Percentiles rank a stretch among this genome's conserved stretches.
Conservation (phyloP, 2,888 invertebrate genomes). For the Ophraella communa region DNA sequence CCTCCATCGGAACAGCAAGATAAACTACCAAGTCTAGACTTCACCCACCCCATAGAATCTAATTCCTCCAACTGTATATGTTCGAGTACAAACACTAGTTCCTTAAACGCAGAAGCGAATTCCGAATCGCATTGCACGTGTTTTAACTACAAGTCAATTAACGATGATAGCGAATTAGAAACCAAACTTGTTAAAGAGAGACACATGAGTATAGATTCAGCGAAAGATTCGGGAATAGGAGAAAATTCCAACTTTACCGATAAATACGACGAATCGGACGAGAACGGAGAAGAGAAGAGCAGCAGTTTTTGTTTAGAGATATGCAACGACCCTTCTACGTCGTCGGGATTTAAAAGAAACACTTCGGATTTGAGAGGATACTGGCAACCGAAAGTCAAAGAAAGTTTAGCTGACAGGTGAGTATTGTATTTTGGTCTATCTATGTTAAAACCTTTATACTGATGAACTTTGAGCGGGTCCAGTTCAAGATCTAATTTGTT, state of each 20-base stretch:
- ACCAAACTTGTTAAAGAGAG: slow-evolving; percentile 53
- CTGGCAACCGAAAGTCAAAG: slow-evolving; percentile 58
- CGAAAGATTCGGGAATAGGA: slow-evolving; percentile 70
- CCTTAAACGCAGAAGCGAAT: slow-evolving; percentile 41
- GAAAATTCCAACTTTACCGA: slow-evolving; percentile 61
- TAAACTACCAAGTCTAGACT: not conserved
- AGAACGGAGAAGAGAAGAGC: slow-evolving; percentile 36
- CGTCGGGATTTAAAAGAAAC: slow-evolving; percentile 17
- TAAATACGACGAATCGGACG: slow-evolving; percentile 44
- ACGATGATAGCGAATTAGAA: slow-evolving; percentile 35
- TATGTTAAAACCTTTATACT: not conserved
- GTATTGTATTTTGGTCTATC: not conserved
- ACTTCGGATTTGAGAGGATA: slow-evolving; percentile 50
- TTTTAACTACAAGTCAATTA: slow-evolving; percentile 42
- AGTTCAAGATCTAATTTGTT: too few species aligned
- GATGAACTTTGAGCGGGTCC: too few species aligned
- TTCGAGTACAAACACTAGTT: slow-evolving; percentile 48
- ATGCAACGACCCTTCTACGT: slow-evolving; percentile 32
- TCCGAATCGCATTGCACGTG: slow-evolving; percentile 38
- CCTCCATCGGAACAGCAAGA: not conserved
- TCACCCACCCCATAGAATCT: not conserved
- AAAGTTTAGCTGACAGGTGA: slow-evolving; percentile 59
- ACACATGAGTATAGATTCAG: slow-evolving; percentile 70
- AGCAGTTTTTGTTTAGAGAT: slow-evolving; percentile 34
- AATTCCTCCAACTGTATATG: slow-evolving; percentile 4